Conservation (phyloP, 2,888 invertebrate genomes). For the Teinopalpus imperialis region DNA sequence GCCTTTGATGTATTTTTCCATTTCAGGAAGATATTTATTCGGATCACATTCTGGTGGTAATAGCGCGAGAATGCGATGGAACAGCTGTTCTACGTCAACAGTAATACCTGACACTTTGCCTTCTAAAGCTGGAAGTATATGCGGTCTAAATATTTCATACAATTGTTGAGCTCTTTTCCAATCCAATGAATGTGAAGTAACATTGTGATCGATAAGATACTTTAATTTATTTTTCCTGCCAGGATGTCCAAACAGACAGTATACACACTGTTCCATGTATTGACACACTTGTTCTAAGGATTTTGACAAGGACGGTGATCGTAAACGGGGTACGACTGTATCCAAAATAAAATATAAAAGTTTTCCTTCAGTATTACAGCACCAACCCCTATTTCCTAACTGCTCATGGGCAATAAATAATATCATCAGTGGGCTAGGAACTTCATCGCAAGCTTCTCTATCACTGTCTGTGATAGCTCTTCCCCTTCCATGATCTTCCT, state of each 20-base stretch:
- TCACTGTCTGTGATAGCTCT: conserved; percentile 61
- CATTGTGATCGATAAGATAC: conserved; percentile 89
- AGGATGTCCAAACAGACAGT: conserved; percentile 93
- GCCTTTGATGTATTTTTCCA: conserved; percentile 87
- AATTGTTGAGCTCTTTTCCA: conserved; percentile 89
- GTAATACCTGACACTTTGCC: conserved; percentile 88
- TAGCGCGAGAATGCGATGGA: conserved; percentile 86
- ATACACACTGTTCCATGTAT: conserved; percentile 91
- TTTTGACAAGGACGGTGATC: conserved; percentile 84
- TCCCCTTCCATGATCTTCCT: conserved; percentile 86
- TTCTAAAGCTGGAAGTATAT: conserved; percentile 90
- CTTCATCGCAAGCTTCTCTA: conserved; percentile 76
- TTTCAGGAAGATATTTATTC: conserved; percentile 81
- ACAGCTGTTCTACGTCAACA: conserved; percentile 89
- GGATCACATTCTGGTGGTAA: conserved; percentile 87
- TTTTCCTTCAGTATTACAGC: conserved; percentile 88
- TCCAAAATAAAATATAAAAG: conserved; percentile 90
- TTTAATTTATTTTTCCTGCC: conserved; percentile 83
- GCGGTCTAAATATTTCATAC: conserved; percentile 91
- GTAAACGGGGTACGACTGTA: conserved; percentile 85
- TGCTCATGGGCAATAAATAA: conserved; percentile 93
- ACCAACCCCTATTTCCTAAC: conserved; percentile 89
- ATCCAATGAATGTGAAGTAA: conserved; percentile 84
- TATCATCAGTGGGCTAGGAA: conserved; percentile 88
- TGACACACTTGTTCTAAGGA: conserved; percentile 87